A percentile compares a stretch with the other conserved stretches of the same genome.
Conservation (phyloP, 2,888 invertebrate genomes). For the Phyllotreta striolata region DNA sequence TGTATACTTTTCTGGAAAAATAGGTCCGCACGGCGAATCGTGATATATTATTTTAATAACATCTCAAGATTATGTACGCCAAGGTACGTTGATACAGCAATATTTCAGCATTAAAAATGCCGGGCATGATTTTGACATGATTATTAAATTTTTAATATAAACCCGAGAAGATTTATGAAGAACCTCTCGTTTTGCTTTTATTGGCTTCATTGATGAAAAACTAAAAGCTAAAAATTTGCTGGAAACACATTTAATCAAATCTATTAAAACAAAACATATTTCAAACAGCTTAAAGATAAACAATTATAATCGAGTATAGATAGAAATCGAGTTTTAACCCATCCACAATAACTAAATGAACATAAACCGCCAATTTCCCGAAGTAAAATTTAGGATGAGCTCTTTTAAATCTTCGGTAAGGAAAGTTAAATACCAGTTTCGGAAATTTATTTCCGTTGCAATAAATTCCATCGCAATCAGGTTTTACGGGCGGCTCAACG, state of each 20-base stretch:
- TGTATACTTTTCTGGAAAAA: constrained; percentile 2
- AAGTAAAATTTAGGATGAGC: constrained; percentile 23
- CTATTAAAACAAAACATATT: no score
- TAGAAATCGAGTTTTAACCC: no score
- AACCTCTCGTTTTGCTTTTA: constrained; percentile 1
- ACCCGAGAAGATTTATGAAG: constrained; percentile 34
- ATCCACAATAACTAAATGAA: no score
- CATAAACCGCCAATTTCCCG: constrained; percentile 18
- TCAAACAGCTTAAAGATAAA: no score
- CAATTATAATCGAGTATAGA: no score
- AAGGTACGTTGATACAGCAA: constrained; percentile 27
- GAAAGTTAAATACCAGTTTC: constrained; percentile 27
- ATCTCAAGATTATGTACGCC: constrained; percentile 18
- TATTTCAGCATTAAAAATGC: constrained; percentile 44
- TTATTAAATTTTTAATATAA: constrained; percentile 53
- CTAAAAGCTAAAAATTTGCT: no score
- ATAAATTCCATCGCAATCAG: constrained; percentile 21
- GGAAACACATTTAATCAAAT: no score
- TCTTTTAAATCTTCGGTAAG: constrained; percentile 13
- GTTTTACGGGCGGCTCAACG: constrained; percentile 19
- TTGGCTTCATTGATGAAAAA: no score
- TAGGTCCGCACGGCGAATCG: constrained; percentile 5
- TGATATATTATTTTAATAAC: constrained; percentile 30
- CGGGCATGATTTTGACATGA: constrained; percentile 49
- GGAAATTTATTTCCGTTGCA: constrained; percentile 24